phyloP scores from a whole-genome alignment of 2,888 invertebrate species.

The Lepas anatifera region DNA sequence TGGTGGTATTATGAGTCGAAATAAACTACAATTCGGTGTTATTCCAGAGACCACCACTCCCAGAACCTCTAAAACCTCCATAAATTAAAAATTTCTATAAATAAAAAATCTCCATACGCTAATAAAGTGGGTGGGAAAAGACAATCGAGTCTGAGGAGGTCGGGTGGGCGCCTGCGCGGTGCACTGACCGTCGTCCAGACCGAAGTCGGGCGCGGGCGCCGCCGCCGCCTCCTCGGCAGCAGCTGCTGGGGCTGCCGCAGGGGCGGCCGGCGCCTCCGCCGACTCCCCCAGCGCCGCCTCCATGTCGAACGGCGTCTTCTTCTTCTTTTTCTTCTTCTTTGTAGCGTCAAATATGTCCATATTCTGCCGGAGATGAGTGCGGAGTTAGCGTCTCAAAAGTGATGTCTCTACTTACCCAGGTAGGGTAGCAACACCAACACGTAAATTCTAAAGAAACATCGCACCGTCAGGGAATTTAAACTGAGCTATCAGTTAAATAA shows the following conservation, averaged over 20 bases:
- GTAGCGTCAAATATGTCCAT: constrained; percentile 18
- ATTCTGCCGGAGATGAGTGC: too few relatives aligned
- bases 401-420: too few relatives aligned
- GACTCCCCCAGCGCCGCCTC: constrained; percentile 56
- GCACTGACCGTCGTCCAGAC: constrained; percentile 31
- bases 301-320: constrained; percentile 86
- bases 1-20: too few relatives aligned
- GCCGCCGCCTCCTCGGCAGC: constrained; percentile 18
- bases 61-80: too few relatives aligned
- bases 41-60: too few relatives aligned
- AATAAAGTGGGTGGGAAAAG: neutral
- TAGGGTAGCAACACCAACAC: too few relatives aligned
- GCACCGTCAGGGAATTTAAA: too few relatives aligned
- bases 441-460: too few relatives aligned
- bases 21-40: too few relatives aligned
- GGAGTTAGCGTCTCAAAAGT: too few relatives aligned
- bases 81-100: too few relatives aligned
- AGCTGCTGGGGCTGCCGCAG: constrained; percentile 21
- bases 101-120: neutral
- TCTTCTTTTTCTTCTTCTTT: constrained; percentile 88
- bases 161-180: constrained; percentile 36
- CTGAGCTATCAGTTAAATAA: too few relatives aligned
- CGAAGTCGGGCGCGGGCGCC: constrained; percentile 33
- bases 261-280: constrained; percentile 40
- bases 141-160: neutral